Percentiles rank a stretch among this genome's conserved stretches.
Conservation (phyloP, 2,888 invertebrate genomes). For the Agrenia bidenticulata region DNA sequence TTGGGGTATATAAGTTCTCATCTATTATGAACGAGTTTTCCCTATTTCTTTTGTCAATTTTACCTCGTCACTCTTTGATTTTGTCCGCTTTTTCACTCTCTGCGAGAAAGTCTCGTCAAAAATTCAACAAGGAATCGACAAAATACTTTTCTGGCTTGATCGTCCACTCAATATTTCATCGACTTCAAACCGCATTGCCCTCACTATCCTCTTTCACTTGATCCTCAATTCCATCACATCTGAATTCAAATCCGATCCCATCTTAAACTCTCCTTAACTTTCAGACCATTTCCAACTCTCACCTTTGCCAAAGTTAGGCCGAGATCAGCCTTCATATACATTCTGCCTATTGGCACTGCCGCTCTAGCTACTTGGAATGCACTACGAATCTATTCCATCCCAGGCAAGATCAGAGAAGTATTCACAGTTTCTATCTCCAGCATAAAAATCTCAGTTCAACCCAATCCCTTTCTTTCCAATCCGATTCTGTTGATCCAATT, state of each 20-base stretch:
- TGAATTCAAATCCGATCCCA: slow-evolving; percentile 12
- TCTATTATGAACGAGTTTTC: slow-evolving; percentile 51
- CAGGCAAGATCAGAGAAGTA: too few relatives aligned
- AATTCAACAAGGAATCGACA: slow-evolving; percentile 52
- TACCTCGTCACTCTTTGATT: slow-evolving; percentile 54
- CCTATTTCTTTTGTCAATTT: slow-evolving; percentile 54
- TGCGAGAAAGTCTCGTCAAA: slow-evolving; percentile 52
- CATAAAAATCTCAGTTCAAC: background rate
- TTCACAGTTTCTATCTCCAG: too few relatives aligned
- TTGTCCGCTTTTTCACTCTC: slow-evolving; percentile 47
- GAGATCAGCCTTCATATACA: background rate
- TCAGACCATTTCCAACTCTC: background rate
- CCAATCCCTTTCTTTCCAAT: background rate
- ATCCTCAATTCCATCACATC: slow-evolving; percentile 24
- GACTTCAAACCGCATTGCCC: slow-evolving; percentile 52
- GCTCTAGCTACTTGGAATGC: too few relatives aligned
- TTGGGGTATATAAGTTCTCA: slow-evolving; percentile 28
- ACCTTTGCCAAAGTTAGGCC: background rate
- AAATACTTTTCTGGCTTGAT: slow-evolving; percentile 50
- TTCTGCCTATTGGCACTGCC: background rate
- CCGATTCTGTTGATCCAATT: background rate
- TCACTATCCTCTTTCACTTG: slow-evolving; percentile 36
- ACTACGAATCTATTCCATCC: too few relatives aligned
- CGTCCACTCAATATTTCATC: slow-evolving; percentile 53
- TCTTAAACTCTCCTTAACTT: slow-evolving; percentile 1